Percentiles rank a stretch among this genome's conserved stretches.
These are phyloP conservation scores for Tenthredo notha DNA, from an alignment of 2,888 invertebrate species.

Conservation along the genomic window DNA sequence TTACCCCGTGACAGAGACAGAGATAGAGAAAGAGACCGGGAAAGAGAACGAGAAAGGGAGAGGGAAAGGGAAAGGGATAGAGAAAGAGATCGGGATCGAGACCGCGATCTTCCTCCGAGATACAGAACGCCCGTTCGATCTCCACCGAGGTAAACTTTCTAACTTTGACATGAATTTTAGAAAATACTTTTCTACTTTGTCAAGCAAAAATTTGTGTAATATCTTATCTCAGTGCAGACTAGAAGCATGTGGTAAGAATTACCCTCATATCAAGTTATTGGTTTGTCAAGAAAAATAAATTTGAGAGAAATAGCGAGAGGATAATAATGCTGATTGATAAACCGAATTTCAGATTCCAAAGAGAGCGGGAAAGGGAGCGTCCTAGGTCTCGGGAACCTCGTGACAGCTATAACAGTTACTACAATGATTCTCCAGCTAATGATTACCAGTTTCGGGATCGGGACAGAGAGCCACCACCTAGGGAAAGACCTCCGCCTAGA, in stretches of 20 bases:
- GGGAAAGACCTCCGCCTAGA: constrained; percentile 69
- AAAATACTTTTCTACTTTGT: too few species aligned
- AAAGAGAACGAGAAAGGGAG: constrained; percentile 63
- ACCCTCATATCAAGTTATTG: not conserved
- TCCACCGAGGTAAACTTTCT: constrained; percentile 70
- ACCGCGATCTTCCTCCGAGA: constrained; percentile 71
- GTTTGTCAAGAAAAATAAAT: not conserved
- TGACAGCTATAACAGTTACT: constrained; percentile 73
- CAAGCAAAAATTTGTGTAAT: too few species aligned
- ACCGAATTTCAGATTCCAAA: constrained; percentile 70
- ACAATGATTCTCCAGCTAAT: constrained; percentile 73
- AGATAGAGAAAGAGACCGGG: constrained; percentile 62
- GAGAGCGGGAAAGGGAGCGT: constrained; percentile 74
- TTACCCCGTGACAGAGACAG: constrained; percentile 78
- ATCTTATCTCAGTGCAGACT: too few species aligned
- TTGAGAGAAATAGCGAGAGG: not conserved
- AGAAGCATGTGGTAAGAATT: not conserved
- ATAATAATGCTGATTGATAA: not conserved
- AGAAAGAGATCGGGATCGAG: constrained; percentile 67
- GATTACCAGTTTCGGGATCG: constrained; percentile 74
- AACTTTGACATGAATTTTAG: not conserved
- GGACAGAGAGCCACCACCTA: constrained; percentile 70
- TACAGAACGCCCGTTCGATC: constrained; percentile 75
- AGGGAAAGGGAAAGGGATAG: constrained; percentile 68
- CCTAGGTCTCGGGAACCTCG: constrained; percentile 73